These are phyloP conservation scores for Sceloporus tristichus DNA, from an alignment of 2,113 vertebrate genomes.

Conservation along the genomic window DNA sequence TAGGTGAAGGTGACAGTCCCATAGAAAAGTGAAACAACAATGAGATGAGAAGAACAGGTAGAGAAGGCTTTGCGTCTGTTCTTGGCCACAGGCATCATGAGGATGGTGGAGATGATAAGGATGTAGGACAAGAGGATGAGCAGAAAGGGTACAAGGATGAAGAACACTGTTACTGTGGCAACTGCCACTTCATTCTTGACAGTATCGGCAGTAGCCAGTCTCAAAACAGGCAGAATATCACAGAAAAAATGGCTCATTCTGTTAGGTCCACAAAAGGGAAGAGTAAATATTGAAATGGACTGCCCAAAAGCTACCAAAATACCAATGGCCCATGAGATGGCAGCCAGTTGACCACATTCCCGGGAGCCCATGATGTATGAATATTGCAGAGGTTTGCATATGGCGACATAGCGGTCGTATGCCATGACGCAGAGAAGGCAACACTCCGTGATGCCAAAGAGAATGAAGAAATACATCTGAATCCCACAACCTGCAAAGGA, in stretches of 20 bases:
- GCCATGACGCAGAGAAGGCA: slow-evolving; percentile 62
- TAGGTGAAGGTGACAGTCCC: slow-evolving; percentile 52
- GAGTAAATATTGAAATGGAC: slow-evolving; percentile 33
- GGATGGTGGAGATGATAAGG: slow-evolving; percentile 28
- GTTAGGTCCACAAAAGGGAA: slow-evolving; percentile 61
- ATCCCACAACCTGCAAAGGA: slow-evolving; percentile 54
- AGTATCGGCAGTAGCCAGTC: slow-evolving; percentile 58
- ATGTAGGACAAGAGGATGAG: slow-evolving; percentile 44
- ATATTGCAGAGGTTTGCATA: slow-evolving; percentile 65
- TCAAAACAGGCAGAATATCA: slow-evolving; percentile 63
- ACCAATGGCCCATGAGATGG: slow-evolving; percentile 42
- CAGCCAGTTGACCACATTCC: not conserved
- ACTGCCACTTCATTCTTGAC: slow-evolving; percentile 35
- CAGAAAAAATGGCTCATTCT: slow-evolving; percentile 67
- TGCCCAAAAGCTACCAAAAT: slow-evolving; percentile 50
- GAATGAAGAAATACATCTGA: slow-evolving; percentile 61
- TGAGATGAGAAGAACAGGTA: slow-evolving; percentile 45
- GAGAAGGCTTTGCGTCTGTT: slow-evolving; percentile 63
- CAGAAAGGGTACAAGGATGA: slow-evolving; percentile 43
- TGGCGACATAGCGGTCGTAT: slow-evolving; percentile 61
- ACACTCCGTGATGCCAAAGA: slow-evolving; percentile 46
- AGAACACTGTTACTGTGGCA: not conserved
- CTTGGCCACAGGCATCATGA: slow-evolving; percentile 20
- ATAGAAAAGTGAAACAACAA: slow-evolving; percentile 51
- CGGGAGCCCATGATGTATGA: slow-evolving; percentile 41